A percentile compares a stretch with the other conserved stretches of the same genome.
These are phyloP conservation scores for Cydia pomonella DNA, from an alignment of 1,140 invertebrate genomes.

Conservation along the genomic window DNA sequence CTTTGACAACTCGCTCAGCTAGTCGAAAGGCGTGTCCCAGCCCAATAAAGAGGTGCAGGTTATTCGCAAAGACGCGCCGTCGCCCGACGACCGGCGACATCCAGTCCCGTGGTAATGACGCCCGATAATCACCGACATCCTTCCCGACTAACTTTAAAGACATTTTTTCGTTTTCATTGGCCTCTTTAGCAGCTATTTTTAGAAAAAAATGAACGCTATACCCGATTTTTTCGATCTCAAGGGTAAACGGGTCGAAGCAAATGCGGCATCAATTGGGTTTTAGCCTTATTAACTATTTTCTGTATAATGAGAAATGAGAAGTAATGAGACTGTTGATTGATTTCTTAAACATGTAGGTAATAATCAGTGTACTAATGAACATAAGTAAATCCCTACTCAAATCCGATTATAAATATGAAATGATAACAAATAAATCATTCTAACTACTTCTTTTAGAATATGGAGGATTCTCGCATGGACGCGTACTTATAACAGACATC, in stretches of 20 bases:
- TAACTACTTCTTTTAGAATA: no score
- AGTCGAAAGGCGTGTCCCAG: constrained; percentile 6
- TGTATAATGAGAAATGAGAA: background rate
- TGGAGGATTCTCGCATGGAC: no score
- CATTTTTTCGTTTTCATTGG: constrained; percentile 48
- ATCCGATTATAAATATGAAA: no score
- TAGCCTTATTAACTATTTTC: background rate
- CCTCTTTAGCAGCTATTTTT: constrained; percentile 36
- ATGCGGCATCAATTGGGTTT: background rate
- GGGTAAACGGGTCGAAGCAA: constrained; percentile 4
- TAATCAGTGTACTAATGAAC: no score
- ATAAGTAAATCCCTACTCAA: no score
- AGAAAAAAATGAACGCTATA: constrained; percentile 33
- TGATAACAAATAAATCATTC: no score
- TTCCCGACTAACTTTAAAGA: constrained; percentile 47
- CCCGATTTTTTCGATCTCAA: constrained; percentile 9
- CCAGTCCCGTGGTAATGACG: constrained; percentile 49
- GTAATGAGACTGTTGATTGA: no score
- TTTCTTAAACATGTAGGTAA: no score
- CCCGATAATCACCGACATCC: constrained; percentile 61
- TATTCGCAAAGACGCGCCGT: constrained; percentile 20
- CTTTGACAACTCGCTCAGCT: background rate
- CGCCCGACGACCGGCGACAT: constrained; percentile 36
- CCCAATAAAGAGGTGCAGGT: constrained; percentile 16
- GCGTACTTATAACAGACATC: no score